These are phyloP conservation scores for Nasua narica DNA, from an alignment of 2,797 vertebrate species.

Conservation along the genomic window DNA sequence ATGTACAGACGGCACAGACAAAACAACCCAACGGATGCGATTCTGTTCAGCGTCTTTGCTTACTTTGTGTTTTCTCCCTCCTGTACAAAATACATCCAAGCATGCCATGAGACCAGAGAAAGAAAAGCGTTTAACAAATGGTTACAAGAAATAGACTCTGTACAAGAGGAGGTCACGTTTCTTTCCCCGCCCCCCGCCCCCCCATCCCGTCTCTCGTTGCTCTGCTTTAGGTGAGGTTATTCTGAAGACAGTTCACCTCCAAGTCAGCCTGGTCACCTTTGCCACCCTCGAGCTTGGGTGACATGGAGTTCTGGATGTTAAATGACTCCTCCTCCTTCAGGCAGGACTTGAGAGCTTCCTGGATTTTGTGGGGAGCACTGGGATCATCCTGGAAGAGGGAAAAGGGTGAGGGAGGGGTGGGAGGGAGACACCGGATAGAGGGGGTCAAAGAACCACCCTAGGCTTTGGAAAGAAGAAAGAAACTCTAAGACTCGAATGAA, in stretches of 20 bases:
- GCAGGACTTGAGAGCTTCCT: conserved; percentile 95
- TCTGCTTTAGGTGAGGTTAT: conserved; percentile 93
- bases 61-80: conserved; percentile 82
- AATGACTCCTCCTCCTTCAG: conserved; percentile 94
- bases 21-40: conserved; percentile 87
- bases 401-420: not conserved
- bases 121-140: conserved; percentile 70
- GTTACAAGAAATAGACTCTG: conserved; percentile 81
- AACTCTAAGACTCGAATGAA: not conserved
- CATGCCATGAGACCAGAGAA: conserved; percentile 89
- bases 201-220: not conserved
- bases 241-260: conserved; percentile 96
- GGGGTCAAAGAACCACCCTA: not conserved
- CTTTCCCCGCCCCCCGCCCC: not conserved
- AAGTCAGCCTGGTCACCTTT: conserved; percentile 91
- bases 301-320: conserved; percentile 96
- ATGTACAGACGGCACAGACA: conserved; percentile 82
- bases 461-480: not conserved
- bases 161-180: conserved; percentile 48
- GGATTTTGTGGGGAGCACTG: conserved; percentile 94
- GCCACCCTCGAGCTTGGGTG: conserved; percentile 93
- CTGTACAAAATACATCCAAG: conserved; percentile 96
- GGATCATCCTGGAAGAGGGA: conserved; percentile 82
- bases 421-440: not conserved
- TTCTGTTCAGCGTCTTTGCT: conserved; percentile 84